A percentile compares a stretch with the other conserved stretches of the same genome.
Evolutionary conservation across 2,797 vertebrate species (phyloP).

Genomic region (Chiroxiphia lanceolata): DNA sequence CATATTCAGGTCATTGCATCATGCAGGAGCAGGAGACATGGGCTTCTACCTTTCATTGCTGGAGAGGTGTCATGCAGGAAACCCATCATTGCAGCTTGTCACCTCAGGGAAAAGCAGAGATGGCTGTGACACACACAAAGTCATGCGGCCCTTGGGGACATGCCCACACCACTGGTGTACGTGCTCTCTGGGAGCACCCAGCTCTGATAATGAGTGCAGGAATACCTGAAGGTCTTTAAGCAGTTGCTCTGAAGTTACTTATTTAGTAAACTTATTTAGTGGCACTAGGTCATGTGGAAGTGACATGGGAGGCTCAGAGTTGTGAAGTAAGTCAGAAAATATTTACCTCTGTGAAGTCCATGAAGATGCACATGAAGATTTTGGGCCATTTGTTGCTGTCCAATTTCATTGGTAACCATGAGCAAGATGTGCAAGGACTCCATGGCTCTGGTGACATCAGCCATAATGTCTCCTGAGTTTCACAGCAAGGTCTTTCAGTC

Average conservation of each 20-base stretch:
- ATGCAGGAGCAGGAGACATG: neutral
- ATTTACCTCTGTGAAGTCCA: neutral
- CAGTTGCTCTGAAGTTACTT: neutral
- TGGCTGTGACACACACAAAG: rapidly evolving
- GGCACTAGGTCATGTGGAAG: neutral
- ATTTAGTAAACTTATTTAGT: rapidly evolving
- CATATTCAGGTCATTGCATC: neutral
- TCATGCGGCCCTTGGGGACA: rapidly evolving
- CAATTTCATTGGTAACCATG: neutral
- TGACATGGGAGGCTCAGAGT: neutral
- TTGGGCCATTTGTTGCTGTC: neutral
- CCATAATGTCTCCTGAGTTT: neutral
- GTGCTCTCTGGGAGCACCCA: neutral
- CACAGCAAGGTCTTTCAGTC: neutral
- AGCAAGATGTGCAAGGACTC: neutral
- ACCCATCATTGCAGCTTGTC: neutral
- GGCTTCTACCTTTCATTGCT: neutral
- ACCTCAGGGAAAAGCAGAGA: neutral
- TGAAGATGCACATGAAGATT: neutral
- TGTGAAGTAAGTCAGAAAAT: neutral
- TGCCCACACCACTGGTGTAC: rapidly evolving
- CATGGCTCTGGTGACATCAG: neutral
- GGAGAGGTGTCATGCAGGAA: neutral
- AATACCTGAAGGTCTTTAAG: neutral
- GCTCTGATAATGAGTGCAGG: rapidly evolving